phyloP scores from a whole-genome alignment of 2,113 vertebrate species.

The Pithys albifrons region DNA sequence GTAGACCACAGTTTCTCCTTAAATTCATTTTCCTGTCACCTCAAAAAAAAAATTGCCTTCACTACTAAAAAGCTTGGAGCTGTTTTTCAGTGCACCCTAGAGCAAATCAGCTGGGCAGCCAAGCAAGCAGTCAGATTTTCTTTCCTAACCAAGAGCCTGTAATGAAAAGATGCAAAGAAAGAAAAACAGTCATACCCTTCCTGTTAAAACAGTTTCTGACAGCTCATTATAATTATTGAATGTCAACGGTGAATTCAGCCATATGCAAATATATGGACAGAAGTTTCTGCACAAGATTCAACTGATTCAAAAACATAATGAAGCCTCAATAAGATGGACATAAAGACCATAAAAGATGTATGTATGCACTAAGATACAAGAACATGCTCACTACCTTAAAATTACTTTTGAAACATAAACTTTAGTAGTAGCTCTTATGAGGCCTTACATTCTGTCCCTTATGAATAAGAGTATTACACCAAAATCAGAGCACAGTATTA shows the following conservation, averaged over 20 bases:
- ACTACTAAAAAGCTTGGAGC: not conserved
- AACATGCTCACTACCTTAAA: not conserved
- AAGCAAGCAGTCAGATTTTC: slow-evolving; percentile 7
- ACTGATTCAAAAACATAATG: not conserved
- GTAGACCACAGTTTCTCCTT: not conserved
- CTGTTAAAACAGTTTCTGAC: slow-evolving; percentile 26
- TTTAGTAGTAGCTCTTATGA: not conserved
- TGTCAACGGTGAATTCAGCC: not conserved
- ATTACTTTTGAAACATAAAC: not conserved
- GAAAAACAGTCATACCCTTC: slow-evolving; percentile 11
- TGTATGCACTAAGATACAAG: not conserved
- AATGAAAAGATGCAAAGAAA: not conserved
- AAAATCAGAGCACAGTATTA: not conserved
- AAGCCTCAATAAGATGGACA: not conserved
- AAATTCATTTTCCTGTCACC: not conserved
- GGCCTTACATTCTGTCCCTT: not conserved
- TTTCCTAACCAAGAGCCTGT: not conserved
- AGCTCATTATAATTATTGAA: slow-evolving; percentile 33
- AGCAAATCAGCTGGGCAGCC: not conserved
- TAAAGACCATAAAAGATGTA: not conserved
- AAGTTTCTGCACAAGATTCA: not conserved
- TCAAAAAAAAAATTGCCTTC: not conserved
- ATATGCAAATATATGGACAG: not conserved
- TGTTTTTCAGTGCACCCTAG: not conserved
- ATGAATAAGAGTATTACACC: not conserved